Percentiles rank a stretch among this genome's conserved stretches.
Conservation (phyloP, 2,797 vertebrate species). For the Gambusia yucatana region DNA sequence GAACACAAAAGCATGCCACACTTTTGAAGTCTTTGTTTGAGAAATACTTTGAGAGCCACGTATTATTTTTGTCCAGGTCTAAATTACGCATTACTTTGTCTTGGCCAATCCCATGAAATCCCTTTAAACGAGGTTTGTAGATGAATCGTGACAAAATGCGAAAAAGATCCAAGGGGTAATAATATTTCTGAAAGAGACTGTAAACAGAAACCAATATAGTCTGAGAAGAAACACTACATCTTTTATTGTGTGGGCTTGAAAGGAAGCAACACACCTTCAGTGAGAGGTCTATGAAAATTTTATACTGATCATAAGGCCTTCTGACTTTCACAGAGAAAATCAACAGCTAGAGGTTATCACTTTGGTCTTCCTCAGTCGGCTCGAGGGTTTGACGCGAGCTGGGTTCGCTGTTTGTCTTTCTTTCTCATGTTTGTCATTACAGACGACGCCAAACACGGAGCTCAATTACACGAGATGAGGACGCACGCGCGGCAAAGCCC, state of each 20-base stretch:
- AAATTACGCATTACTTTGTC: neutral
- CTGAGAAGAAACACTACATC: neutral
- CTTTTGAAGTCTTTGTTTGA: neutral
- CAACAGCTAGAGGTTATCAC: conserved; percentile 49
- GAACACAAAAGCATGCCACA: neutral
- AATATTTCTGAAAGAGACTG: neutral
- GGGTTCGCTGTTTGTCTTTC: conserved; percentile 29
- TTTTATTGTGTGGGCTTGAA: conserved; percentile 29
- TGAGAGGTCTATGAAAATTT: conserved; percentile 54
- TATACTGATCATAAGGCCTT: conserved; percentile 50
- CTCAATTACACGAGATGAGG: conserved; percentile 45
- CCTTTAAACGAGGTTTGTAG: neutral
- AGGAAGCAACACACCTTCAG: conserved; percentile 31
- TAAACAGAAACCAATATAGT: neutral
- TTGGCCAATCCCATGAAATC: neutral
- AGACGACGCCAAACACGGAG: conserved; percentile 28
- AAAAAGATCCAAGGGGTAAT: neutral
- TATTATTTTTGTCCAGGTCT: neutral
- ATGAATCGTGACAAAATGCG: neutral
- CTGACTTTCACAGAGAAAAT: conserved; percentile 43
- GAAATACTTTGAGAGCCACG: neutral
- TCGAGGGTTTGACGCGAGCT: conserved; percentile 40
- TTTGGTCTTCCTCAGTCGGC: conserved; percentile 53
- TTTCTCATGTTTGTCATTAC: conserved; percentile 51
- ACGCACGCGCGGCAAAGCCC: conserved; percentile 36